A percentile compares a stretch with the other conserved stretches of the same genome.
phyloP scores from a whole-genome alignment of 1,140 invertebrate species.

The Sycophila sp. region DNA sequence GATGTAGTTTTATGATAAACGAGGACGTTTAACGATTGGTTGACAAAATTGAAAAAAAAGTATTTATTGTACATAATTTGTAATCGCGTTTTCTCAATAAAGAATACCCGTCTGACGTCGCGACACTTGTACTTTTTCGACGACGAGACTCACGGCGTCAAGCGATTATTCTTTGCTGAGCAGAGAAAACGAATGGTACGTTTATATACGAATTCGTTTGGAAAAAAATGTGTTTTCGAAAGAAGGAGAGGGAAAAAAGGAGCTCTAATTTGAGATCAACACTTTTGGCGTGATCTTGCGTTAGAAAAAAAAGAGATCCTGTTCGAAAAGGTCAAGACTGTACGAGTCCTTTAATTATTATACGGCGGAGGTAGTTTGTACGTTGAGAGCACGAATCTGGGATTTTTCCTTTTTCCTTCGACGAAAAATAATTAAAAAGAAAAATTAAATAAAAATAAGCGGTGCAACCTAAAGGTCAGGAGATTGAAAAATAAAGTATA shows the following conservation, averaged over 20 bases:
- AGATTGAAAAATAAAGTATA: slow-evolving; percentile 14
- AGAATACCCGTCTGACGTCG: background rate
- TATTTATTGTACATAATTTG: slow-evolving; percentile 34
- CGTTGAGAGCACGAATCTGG: too few relatives aligned
- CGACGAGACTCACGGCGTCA: background rate
- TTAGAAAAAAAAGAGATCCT: slow-evolving; percentile 13
- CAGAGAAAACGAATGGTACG: background rate
- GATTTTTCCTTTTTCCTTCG: too few relatives aligned
- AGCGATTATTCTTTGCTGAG: background rate
- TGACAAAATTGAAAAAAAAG: slow-evolving; percentile 6
- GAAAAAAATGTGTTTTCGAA: background rate
- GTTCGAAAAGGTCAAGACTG: background rate
- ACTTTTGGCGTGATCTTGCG: slow-evolving; percentile 5
- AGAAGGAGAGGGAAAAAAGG: background rate
- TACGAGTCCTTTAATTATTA: slow-evolving; percentile 9
- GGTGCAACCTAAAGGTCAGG: slow-evolving; percentile 5
- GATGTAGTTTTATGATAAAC: slow-evolving; percentile 3
- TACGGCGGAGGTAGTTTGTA: slow-evolving; percentile 37
- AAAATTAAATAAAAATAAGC: slow-evolving; percentile 36
- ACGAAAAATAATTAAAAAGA: slow-evolving; percentile 19
- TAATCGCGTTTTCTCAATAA: background rate
- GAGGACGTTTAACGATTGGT: slow-evolving; percentile 28
- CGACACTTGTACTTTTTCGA: background rate
- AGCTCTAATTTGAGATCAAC: slow-evolving; percentile 12
- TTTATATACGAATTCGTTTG: slow-evolving; percentile 11